Evolutionary conservation across 2,888 invertebrate species (phyloP).

Genomic region (Amphipoea oculea): DNA sequence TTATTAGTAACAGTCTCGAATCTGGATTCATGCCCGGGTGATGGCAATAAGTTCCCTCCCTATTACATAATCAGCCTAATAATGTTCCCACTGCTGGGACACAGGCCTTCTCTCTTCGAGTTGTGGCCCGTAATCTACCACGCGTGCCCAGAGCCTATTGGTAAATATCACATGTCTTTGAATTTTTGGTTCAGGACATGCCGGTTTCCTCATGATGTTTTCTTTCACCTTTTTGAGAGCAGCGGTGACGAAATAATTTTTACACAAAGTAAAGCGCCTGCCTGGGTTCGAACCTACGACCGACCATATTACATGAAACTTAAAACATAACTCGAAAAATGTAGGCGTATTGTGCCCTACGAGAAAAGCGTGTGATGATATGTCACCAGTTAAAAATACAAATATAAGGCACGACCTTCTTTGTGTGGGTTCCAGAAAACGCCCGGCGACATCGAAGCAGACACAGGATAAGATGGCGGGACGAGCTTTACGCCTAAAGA

Average conservation of each 20-base stretch:
- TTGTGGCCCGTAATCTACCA: background rate
- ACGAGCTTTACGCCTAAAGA: background rate
- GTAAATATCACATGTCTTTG: too few species aligned
- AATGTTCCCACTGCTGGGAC: background rate
- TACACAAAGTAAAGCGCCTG: background rate
- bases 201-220: too few species aligned
- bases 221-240: too few species aligned
- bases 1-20: background rate
- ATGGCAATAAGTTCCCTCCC: background rate
- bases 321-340: background rate
- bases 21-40: background rate
- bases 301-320: background rate
- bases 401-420: background rate
- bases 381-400: background rate
- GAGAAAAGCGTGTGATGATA: background rate
- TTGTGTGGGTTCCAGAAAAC: background rate
- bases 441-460: background rate
- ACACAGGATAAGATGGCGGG: background rate
- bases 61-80: background rate
- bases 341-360: background rate
- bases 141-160: background rate
- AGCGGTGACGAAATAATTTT: too few species aligned
- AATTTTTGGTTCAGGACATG: too few species aligned
- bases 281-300: background rate
- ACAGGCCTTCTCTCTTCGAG: background rate